Evolutionary conservation across 2,113 vertebrate species (phyloP).

Genomic region (Neogale vison): DNA sequence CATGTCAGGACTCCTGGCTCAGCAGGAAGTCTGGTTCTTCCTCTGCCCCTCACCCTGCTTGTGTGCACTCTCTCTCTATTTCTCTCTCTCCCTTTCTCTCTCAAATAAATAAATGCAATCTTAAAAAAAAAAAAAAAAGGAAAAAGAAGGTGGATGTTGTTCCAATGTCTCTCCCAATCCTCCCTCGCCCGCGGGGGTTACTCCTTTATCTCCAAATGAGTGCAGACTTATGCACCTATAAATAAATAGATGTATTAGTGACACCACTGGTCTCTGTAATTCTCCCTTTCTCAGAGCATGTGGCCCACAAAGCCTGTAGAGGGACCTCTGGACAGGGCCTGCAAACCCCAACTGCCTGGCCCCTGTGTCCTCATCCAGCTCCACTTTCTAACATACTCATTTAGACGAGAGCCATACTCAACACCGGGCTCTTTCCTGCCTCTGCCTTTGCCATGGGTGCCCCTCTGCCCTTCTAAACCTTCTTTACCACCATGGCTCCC

Average conservation of each 20-base stretch:
- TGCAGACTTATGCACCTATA: not conserved
- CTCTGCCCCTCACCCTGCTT: too few relatives aligned
- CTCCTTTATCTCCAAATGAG: not conserved
- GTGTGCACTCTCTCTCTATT: too few relatives aligned
- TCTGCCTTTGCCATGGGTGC: not conserved
- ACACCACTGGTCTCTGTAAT: not conserved
- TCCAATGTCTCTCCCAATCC: not conserved
- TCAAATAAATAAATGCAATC: too few relatives aligned
- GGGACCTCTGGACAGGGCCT: too few relatives aligned
- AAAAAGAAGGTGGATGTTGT: rapidly evolving
- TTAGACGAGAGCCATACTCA: rapidly evolving
- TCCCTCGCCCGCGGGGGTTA: not conserved
- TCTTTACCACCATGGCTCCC: not conserved
- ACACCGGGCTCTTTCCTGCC: not conserved
- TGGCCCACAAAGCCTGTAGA: too few relatives aligned
- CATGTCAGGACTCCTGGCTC: too few relatives aligned
- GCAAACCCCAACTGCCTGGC: rapidly evolving
- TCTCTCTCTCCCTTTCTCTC: too few relatives aligned
- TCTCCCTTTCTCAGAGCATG: not conserved
- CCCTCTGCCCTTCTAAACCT: not conserved
- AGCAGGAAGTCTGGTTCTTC: too few relatives aligned
- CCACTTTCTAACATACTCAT: too few relatives aligned
- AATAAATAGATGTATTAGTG: too few relatives aligned
- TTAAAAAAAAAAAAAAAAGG: too few relatives aligned
- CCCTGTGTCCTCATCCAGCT: too few relatives aligned